Percentiles rank a stretch among this genome's conserved stretches.
Conservation (phyloP, 2,888 invertebrate genomes). For the Lycocerus yunnanus region DNA sequence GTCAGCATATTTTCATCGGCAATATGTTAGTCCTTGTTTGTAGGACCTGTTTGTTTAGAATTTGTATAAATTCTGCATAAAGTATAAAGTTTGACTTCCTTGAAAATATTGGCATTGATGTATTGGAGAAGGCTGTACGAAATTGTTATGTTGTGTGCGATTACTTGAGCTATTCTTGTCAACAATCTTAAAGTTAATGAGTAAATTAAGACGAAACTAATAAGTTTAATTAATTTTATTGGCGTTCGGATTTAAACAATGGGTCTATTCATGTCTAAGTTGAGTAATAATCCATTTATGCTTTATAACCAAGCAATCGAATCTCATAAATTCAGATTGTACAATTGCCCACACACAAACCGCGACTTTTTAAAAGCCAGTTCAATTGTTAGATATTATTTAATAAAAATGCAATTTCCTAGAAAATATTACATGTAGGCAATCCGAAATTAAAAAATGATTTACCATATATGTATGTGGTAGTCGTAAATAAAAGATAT, state of each 20-base stretch:
- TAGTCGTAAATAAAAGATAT: background rate
- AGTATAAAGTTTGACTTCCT: background rate
- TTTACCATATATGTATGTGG: background rate
- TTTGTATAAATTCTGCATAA: background rate
- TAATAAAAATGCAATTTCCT: background rate
- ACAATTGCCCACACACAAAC: background rate
- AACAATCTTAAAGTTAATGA: background rate
- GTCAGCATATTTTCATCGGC: background rate
- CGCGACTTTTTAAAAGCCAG: background rate
- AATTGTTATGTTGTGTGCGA: background rate
- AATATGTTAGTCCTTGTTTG: background rate
- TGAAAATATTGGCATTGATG: background rate
- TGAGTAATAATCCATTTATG: background rate
- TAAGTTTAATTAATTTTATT: background rate
- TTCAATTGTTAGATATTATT: background rate
- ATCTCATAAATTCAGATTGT: background rate
- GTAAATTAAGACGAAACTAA: background rate
- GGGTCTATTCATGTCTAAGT: background rate
- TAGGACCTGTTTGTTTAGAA: background rate
- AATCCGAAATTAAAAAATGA: background rate
- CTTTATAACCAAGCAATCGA: background rate
- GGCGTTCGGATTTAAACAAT: background rate
- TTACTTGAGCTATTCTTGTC: background rate
- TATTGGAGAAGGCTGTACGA: background rate
- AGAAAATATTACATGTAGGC: background rate